phyloP scores from a whole-genome alignment of 2,888 invertebrate species.

The Amphipoea oculea region DNA sequence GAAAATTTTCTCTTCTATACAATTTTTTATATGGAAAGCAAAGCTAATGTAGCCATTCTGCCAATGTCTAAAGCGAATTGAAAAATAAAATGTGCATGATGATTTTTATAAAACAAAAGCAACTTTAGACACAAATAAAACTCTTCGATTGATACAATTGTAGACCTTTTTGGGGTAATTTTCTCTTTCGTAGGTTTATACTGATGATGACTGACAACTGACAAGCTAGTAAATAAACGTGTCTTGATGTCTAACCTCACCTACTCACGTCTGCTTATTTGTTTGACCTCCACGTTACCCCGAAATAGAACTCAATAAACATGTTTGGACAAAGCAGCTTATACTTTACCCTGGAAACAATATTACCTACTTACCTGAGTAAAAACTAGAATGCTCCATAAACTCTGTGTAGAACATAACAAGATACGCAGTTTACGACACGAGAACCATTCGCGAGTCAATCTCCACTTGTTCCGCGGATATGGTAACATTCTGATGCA shows the following conservation, averaged over 20 bases:
- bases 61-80: neutral
- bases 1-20: neutral
- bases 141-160: neutral
- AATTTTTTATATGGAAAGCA: neutral
- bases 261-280: constrained; percentile 6
- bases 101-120: neutral
- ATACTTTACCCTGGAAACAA: constrained; percentile 52
- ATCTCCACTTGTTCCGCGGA: constrained; percentile 86
- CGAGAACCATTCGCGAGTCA: constrained; percentile 83
- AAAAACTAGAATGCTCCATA: constrained; percentile 76
- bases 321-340: constrained; percentile 53
- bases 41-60: neutral
- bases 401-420: constrained; percentile 80
- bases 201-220: neutral
- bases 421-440: constrained; percentile 85
- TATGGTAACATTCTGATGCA: constrained; percentile 88
- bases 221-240: neutral
- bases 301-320: constrained; percentile 61
- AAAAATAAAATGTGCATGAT: neutral
- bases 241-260: constrained; percentile 8
- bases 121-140: neutral
- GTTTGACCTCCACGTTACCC: constrained; percentile 35
- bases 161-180: neutral
- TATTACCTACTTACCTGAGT: constrained; percentile 68
- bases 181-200: neutral